Conservation (phyloP, 2,113 vertebrate genomes). For the Mungos mungo region DNA sequence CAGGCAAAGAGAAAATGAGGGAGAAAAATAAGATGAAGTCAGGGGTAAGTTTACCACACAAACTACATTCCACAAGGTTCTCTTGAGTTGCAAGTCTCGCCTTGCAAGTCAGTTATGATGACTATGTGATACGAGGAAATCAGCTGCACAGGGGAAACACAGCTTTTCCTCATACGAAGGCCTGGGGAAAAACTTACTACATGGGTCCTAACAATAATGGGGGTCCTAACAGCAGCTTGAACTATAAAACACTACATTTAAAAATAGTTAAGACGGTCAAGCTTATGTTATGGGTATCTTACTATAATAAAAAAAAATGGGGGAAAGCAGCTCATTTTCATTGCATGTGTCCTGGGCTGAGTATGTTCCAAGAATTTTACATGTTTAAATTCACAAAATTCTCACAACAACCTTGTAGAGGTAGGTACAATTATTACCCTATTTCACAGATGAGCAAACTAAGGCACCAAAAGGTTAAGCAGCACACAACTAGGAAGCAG, state of each 20-base stretch:
- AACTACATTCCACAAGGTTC: background rate
- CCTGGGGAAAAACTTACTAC: background rate
- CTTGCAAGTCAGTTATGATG: no score
- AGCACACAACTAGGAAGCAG: background rate
- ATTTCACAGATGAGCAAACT: constrained; percentile 11
- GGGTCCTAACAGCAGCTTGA: background rate
- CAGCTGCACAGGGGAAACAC: background rate
- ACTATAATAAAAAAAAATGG: background rate
- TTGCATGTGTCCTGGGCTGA: background rate
- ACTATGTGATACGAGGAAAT: background rate
- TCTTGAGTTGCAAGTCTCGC: background rate
- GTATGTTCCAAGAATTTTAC: background rate
- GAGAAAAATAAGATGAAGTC: background rate
- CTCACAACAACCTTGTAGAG: background rate
- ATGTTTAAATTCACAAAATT: constrained; percentile 7
- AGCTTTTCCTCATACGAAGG: background rate
- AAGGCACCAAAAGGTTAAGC: constrained; percentile 15
- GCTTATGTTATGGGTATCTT: background rate
- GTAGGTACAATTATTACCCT: constrained; percentile 19
- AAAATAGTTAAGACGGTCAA: background rate
- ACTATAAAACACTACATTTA: background rate
- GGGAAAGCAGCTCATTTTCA: background rate
- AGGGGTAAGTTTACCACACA: constrained; percentile 5
- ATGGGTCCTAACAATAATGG: background rate
- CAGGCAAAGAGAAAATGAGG: constrained; percentile 2